A percentile compares a stretch with the other conserved stretches of the same genome.
phyloP scores from a whole-genome alignment of 1,140 invertebrate genomes.

The Danaus melanippus region DNA sequence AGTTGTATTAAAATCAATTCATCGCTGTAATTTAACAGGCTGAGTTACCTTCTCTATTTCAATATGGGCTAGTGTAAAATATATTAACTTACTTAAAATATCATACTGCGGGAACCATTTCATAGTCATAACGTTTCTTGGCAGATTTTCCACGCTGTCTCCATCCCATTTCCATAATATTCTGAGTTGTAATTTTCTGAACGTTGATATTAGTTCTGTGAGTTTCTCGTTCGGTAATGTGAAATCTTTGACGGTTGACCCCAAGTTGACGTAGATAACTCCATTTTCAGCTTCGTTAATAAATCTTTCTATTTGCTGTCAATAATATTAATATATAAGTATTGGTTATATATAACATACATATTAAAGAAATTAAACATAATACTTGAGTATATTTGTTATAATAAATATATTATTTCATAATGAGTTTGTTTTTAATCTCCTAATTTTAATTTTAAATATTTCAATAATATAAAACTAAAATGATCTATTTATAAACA shows the following conservation, averaged over 20 bases:
- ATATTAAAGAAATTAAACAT: too few relatives aligned
- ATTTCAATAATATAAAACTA: too few relatives aligned
- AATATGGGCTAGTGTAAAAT: too few relatives aligned
- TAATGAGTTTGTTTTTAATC: too few relatives aligned
- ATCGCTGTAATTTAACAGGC: too few relatives aligned
- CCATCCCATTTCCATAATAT: conserved; percentile 76
- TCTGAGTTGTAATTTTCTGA: conserved; percentile 67
- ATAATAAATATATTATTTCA: too few relatives aligned
- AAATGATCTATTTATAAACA: too few relatives aligned
- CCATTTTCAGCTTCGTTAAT: conserved; percentile 75
- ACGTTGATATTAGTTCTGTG: conserved; percentile 72
- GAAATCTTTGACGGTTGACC: conserved; percentile 70
- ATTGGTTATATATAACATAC: too few relatives aligned
- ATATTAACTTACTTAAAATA: conserved; percentile 71
- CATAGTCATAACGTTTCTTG: conserved; percentile 74
- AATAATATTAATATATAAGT: conserved; percentile 15
- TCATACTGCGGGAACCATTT: conserved; percentile 78
- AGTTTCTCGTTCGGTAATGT: conserved; percentile 76
- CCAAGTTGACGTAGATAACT: conserved; percentile 77
- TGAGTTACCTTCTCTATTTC: too few relatives aligned
- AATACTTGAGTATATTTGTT: too few relatives aligned
- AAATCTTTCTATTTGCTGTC: conserved; percentile 74
- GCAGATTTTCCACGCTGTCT: conserved; percentile 58
- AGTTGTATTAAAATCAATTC: too few relatives aligned
- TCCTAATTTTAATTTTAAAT: too few relatives aligned